A percentile compares a stretch with the other conserved stretches of the same genome.
Evolutionary conservation across 2,888 invertebrate genomes (phyloP).

Genomic region (Spicauda simplicius): DNA sequence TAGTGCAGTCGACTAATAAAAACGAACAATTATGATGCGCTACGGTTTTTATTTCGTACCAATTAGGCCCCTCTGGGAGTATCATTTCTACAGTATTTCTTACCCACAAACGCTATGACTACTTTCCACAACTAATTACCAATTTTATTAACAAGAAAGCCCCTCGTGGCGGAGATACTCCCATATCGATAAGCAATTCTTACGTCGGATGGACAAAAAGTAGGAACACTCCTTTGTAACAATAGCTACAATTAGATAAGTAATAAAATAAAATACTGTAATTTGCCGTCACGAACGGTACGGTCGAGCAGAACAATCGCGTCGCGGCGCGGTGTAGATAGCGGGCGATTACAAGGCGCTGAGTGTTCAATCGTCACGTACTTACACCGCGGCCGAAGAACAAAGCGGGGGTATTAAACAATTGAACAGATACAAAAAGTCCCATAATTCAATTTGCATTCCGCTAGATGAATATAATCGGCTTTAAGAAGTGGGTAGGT

Average conservation of each 20-base stretch:
- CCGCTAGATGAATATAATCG: constrained; percentile 78
- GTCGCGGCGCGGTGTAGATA: constrained; percentile 54
- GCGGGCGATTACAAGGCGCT: constrained; percentile 71
- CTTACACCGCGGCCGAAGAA: constrained; percentile 68
- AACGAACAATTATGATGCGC: constrained; percentile 71
- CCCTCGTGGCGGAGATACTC: constrained; percentile 28
- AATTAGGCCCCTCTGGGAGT: constrained; percentile 56
- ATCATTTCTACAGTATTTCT: constrained; percentile 60
- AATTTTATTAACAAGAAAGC: constrained; percentile 41
- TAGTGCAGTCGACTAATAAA: constrained; percentile 62
- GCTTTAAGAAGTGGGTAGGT: constrained; percentile 63
- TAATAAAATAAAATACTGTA: constrained; percentile 80
- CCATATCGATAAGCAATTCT: constrained; percentile 35
- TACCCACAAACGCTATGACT: constrained; percentile 54
- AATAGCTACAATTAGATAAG: constrained; percentile 80
- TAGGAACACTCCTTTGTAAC: constrained; percentile 58
- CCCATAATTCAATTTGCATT: constrained; percentile 85
- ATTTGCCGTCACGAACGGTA: constrained; percentile 73
- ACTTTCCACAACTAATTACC: constrained; percentile 51
- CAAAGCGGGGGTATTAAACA: constrained; percentile 77
- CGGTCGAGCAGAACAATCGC: constrained; percentile 71
- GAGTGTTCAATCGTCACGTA: constrained; percentile 81
- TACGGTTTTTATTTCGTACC: constrained; percentile 63
- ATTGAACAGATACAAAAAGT: constrained; percentile 80
- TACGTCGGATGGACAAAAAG: constrained; percentile 12